phyloP scores from a whole-genome alignment of 2,113 vertebrate species.

The Cynopterus brachyotis region DNA sequence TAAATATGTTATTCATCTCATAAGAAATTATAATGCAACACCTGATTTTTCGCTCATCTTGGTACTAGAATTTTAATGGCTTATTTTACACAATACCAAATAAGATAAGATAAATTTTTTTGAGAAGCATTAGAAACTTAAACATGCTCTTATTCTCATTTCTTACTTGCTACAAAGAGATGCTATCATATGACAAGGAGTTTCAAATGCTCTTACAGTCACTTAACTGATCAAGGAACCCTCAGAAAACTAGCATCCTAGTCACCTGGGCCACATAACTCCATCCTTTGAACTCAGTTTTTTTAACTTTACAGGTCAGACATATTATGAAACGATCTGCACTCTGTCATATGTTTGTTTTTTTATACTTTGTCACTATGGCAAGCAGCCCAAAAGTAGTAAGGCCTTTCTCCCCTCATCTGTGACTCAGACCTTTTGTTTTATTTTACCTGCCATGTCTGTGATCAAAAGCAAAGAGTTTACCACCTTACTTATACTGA shows the following conservation, averaged over 20 bases:
- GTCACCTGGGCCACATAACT: not conserved
- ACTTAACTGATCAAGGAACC: not conserved
- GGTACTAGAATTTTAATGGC: not conserved
- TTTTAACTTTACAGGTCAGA: not conserved
- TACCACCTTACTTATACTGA: not conserved
- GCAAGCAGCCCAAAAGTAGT: not conserved
- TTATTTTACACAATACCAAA: not conserved
- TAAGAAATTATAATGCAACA: not conserved
- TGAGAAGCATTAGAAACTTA: not conserved
- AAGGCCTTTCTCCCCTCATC: not conserved
- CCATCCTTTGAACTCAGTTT: not conserved
- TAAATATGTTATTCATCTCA: not conserved
- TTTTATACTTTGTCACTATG: not conserved
- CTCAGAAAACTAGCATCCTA: not conserved
- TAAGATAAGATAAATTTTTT: not conserved
- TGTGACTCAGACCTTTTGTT: not conserved
- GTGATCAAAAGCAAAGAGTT: not conserved
- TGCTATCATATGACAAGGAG: not conserved
- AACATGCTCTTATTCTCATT: not conserved
- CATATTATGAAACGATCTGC: not conserved
- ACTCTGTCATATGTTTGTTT: not conserved
- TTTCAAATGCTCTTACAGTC: not conserved
- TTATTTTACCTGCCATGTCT: not conserved
- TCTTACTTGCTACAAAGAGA: not conserved
- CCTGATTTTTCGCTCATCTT: slow-evolving; percentile 5